Evolutionary conservation across 2,888 invertebrate genomes (phyloP), one percentile per base, ranked within the genome.

Genomic region (Leucophenga maculata): DNA sequence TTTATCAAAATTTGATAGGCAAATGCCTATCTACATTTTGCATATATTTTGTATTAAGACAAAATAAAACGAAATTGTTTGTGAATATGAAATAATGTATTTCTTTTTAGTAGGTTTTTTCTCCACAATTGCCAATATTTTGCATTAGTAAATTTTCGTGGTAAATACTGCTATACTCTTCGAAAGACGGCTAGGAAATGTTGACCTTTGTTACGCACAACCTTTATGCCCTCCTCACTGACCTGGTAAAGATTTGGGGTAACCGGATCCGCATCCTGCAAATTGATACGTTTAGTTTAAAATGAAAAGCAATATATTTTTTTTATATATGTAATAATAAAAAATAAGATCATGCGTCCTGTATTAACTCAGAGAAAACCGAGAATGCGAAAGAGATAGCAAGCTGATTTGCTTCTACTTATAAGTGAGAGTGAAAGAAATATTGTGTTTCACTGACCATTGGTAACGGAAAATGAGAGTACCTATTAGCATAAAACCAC

Each of bases 211-310:
- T 98, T 98, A 80, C 99, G 91, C 0, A 96, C 94, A 0, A 99
- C 99, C 90, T 99, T 99, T 88, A 98, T 94, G 0, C 99, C 99
- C 90, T 99, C 99, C 90, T 99, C 99, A 55, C 98, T 96, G 85
- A 96, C 96, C 84, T 94, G 94, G 86, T 93, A 96, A 8, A 99
- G 90, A 88, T 97, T 95, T 6, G 94, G 93, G n/a, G 97, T 92
- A 69, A 99, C 93, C 1, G 93, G 93, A 90, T 99, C 98, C 6
- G 86, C 86, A 83, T 91, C 90, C 97, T 82, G 48, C 14, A 71
- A 65, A 60, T 3, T 55, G 31, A 26, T 26, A 26, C 26, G 26
- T 26, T 26, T 2, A 26, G 26, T 26, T 26, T 26, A 3, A 4
- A 4, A 26, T 26, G 3, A 26, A 26, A 26, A 26, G 4, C 4